Base-by-base conservation (phyloP, 2,797 vertebrate species). In the Eleutherodactylus coqui region DNA sequence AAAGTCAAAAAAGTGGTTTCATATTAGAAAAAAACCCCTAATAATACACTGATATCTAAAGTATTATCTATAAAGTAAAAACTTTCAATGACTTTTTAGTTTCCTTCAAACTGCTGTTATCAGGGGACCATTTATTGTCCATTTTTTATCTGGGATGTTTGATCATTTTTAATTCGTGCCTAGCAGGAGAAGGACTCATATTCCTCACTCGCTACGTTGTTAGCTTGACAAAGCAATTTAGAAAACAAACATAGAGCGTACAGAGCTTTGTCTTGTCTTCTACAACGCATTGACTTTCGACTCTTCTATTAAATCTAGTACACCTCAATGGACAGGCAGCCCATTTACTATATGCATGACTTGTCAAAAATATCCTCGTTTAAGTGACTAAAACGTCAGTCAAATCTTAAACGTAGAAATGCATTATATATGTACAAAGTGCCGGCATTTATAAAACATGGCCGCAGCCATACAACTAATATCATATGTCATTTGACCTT, bases 401-500 rank as follows among this genome's bases (percentile, higher is more conserved):
- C 24, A 49, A 45, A 49, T 73, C 49, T 81, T 36, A 27, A 86
- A 58, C 49, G 47, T 73, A 81, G 64, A 73, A 75, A 70, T 70
- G 47, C 60, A 38, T 78, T 78, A 43, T 78, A 55, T 70, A 73
- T 60, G 79, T 81, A 64, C 47, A 45, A 72, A 75, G 77, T 17
- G 36, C 10, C 34, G 27, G 51, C 27, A 41, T 62, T 29, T 24
- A 86, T 47, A 64, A 81, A 75, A 72, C 64, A 62, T 69, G 11
- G 49, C 27, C 69, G 43, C 64, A 29, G 29, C 58, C 67, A 36
- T 86, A 45, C 34, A 75, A 62, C 55, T 62, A 75, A 72, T 5
- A 32, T 32, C 47, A 60, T 38, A 80, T 58, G 75, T 85, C 53
- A 81, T 62, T 72, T 79, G 41, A 86, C 84, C 78, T 85, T 75